These are phyloP conservation scores for Synergus itoensis DNA, from an alignment of 2,888 invertebrate genomes.

Conservation along the genomic window DNA sequence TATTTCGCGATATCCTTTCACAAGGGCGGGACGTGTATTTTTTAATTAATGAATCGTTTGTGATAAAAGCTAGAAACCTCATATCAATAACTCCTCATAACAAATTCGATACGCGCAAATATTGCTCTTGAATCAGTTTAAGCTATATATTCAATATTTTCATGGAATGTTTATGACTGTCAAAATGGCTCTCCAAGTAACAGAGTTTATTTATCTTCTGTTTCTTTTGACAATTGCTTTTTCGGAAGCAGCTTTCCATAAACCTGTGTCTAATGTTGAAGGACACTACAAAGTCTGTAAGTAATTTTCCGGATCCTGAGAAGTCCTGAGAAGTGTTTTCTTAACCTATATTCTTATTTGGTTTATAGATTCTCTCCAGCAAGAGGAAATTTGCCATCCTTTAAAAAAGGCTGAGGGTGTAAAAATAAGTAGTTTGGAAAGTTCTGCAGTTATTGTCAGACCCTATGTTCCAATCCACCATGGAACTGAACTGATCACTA, in stretches of 20 bases:
- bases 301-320: conserved; percentile 21
- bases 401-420: conserved; percentile 36
- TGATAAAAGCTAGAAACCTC: neutral
- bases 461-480: neutral
- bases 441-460: conserved; percentile 37
- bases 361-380: conserved; percentile 62
- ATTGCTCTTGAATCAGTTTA: neutral
- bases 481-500: neutral
- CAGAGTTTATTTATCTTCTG: conserved; percentile 52
- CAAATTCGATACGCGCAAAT: neutral
- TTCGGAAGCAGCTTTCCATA: conserved; percentile 4
- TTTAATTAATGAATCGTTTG: neutral
- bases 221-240: conserved; percentile 46
- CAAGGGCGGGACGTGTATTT: neutral
- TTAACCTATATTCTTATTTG: conserved; percentile 11
- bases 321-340: neutral
- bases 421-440: conserved; percentile 45
- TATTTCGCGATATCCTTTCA: neutral
- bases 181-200: conserved; percentile 57
- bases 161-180: conserved; percentile 51
- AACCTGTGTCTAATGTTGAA: neutral
- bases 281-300: conserved; percentile 54
- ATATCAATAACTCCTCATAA: neutral
- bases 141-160: neutral
- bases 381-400: conserved; percentile 61